Conservation (phyloP, 2,888 invertebrate species). For the Leucophora obtusa region DNA sequence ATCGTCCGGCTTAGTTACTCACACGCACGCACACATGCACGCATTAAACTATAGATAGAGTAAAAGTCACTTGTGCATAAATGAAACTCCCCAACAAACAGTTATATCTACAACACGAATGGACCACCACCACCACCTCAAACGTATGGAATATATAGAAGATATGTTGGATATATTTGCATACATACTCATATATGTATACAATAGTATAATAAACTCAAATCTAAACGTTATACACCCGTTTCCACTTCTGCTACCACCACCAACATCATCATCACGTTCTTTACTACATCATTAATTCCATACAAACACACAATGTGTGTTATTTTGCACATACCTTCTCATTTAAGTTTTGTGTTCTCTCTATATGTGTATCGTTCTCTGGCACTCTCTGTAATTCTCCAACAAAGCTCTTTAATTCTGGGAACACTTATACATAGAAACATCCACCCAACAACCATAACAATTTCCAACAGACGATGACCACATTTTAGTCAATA, state of each 20-base stretch:
- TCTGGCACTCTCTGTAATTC: not conserved
- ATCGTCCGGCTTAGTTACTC: conserved; percentile 25
- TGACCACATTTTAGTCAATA: conserved; percentile 27
- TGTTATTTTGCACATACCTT: not conserved
- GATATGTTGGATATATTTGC: not conserved
- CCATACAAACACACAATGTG: conserved; percentile 15
- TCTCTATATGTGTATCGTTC: not conserved
- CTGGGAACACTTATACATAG: conserved; percentile 27
- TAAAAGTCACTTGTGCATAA: conserved; percentile 51
- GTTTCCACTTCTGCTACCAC: not conserved
- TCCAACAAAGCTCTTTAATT: conserved; percentile 24
- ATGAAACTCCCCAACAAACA: conserved; percentile 45
- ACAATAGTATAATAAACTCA: conserved; percentile 6
- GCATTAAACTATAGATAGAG: not conserved
- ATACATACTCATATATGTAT: too few relatives aligned
- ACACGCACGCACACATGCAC: not conserved
- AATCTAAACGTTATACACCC: not conserved
- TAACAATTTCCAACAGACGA: conserved; percentile 3
- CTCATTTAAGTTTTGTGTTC: not conserved
- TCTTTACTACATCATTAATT: conserved; percentile 29
- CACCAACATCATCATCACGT: conserved; percentile 16
- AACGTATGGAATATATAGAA: conserved; percentile 8
- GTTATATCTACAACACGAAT: conserved; percentile 46
- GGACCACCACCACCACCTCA: conserved; percentile 36
- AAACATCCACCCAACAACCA: conserved; percentile 7